Evolutionary conservation across 2,797 vertebrate genomes (phyloP), one percentile per base, ranked within the genome.

Genomic region (Margarornis squamiger): DNA sequence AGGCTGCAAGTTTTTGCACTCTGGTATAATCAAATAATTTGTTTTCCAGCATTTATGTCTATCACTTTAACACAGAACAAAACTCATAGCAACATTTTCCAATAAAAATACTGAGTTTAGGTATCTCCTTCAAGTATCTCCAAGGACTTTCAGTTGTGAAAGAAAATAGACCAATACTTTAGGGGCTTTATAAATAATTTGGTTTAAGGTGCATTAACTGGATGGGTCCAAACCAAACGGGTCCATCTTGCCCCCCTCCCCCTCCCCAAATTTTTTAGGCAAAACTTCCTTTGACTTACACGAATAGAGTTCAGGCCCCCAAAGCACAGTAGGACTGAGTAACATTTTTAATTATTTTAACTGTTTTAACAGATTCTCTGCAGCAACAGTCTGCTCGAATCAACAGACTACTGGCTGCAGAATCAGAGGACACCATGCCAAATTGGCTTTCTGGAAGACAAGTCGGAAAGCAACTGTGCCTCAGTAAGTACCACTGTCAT

Each of bases 401-500:
- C 99, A 26, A 98, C 98, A 9, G 99, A 99, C 92, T 99, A 99
- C 98, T 99, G 99, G 99, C 95, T 99, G 92, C 99, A 98, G 97
- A 99, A 99, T 72, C 98, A 99, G 96, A 99, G 98, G 93, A 97
- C 98, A 14, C 98, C 99, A 95, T 99, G 99, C 97, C 98, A 98
- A 97, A 98, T 99, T 92, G 98, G 98, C 71, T 98, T 99, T 94
- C 97, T 99, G 94, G 99, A 99, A 91, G 98, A 99, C 57, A 98
- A 98, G 92, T 84, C 97, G 3, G 98, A 99, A 92, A 98, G 97
- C 96, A 98, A 97, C 97, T 99, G 98, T 96, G 98, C 98, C 71
- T 98, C 98, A 71, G 99, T 99, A 98, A 99, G 99, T 98, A 96
- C 39, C 48, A 15, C 57, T 85, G 27, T 19, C 10, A 61, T n/a